These are phyloP conservation scores for Irena cyanogastra DNA, from an alignment of 2,113 vertebrate genomes.

Conservation along the genomic window DNA sequence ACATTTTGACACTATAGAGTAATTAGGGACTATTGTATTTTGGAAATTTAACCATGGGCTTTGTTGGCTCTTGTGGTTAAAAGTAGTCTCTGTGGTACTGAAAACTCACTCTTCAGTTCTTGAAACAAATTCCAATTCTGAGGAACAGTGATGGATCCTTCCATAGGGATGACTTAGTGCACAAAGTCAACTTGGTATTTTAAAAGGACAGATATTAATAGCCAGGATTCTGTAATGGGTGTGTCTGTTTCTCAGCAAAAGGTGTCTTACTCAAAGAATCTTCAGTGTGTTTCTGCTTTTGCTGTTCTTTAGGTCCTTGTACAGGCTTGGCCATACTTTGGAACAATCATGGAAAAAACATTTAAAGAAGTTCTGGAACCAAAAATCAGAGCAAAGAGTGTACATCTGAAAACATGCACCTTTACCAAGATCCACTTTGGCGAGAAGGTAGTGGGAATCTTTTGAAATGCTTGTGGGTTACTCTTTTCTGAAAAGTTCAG, in stretches of 20 bases:
- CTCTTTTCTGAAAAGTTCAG: neutral
- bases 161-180: neutral
- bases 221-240: neutral
- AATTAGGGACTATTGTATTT: neutral
- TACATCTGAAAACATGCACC: slow-evolving; percentile 83
- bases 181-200: neutral
- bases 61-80: neutral
- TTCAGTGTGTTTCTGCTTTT: neutral
- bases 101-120: neutral
- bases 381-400: slow-evolving; percentile 78
- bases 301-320: slow-evolving; percentile 75
- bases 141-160: neutral
- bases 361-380: slow-evolving; percentile 84
- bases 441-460: slow-evolving; percentile 73
- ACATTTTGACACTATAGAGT: neutral
- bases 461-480: neutral
- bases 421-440: slow-evolving; percentile 93
- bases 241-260: neutral
- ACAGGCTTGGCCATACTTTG: slow-evolving; percentile 94
- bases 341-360: slow-evolving; percentile 88
- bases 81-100: neutral
- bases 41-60: neutral
- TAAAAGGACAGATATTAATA: neutral
- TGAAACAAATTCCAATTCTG: neutral
- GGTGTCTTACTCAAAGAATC: neutral